Percentiles rank a stretch among this genome's conserved stretches.
phyloP scores from a whole-genome alignment of 64 coral and sea anemone genomes.

The Montipora capricornis region DNA sequence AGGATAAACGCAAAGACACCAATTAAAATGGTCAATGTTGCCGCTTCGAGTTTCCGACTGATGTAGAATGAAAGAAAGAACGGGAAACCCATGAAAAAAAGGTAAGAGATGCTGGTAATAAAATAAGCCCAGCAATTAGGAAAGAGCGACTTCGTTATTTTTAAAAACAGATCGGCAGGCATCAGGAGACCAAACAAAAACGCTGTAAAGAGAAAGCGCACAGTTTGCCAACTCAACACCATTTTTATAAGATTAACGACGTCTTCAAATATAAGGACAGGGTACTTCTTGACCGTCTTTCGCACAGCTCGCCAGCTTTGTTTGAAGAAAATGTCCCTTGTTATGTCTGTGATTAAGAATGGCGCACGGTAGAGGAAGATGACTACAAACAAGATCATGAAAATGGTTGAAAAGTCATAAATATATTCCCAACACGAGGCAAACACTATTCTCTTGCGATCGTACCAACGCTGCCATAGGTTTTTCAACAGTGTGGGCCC shows the following conservation, averaged over 20 bases:
- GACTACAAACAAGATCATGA: conserved; percentile 80
- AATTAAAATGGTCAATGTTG: conserved; percentile 69
- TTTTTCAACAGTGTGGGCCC: conserved; percentile 78
- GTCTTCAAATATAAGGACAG: conserved; percentile 75
- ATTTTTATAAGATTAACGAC: conserved; percentile 51
- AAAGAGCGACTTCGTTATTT: conserved; percentile 74
- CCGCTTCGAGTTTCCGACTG: conserved; percentile 18
- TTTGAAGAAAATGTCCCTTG: conserved; percentile 82
- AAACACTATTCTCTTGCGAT: conserved; percentile 83
- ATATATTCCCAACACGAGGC: conserved; percentile 80
- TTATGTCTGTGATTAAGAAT: conserved; percentile 87
- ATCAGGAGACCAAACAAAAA: conserved; percentile 93
- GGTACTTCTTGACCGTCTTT: conserved; percentile 85
- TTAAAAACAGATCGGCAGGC: conserved; percentile 92
- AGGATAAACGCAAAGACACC: conserved; percentile 72
- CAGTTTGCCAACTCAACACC: conserved; percentile 82
- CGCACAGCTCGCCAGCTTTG: conserved; percentile 96
- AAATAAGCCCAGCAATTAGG: conserved; percentile 62
- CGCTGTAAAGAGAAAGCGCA: conserved; percentile 88
- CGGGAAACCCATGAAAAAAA: conserved; percentile 84
- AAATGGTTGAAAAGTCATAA: conserved; percentile 78
- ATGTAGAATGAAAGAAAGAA: conserved; percentile 86
- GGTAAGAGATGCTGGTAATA: conserved; percentile 70
- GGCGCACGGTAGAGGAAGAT: conserved; percentile 90
- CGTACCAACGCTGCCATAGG: conserved; percentile 89